Percentiles rank a stretch among this genome's conserved stretches.
phyloP scores from a whole-genome alignment of 1,140 invertebrate species.

The Mycetomoellerius zeteki region DNA sequence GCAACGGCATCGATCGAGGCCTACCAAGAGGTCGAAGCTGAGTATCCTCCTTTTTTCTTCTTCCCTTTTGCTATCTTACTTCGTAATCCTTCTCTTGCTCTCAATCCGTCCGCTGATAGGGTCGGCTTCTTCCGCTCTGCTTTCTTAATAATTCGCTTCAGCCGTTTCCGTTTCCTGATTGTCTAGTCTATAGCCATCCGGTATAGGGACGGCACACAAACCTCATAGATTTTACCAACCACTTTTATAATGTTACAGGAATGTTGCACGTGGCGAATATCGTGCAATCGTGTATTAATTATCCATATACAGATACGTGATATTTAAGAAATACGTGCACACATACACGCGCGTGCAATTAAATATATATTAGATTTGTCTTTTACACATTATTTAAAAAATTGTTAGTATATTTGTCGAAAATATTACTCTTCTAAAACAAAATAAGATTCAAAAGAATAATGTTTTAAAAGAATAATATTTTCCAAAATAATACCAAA shows the following conservation, averaged over 20 bases:
- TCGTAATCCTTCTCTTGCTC: neutral
- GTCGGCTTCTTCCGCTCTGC: conserved; percentile 29
- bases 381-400: neutral
- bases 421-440: neutral
- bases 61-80: conserved; percentile 17
- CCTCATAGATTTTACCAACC: neutral
- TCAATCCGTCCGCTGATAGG: conserved; percentile 13
- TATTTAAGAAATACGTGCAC: neutral
- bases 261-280: neutral
- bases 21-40: conserved; percentile 73
- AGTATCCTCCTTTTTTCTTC: conserved; percentile 66
- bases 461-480: neutral
- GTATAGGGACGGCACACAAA: neutral
- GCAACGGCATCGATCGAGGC: conserved; percentile 84
- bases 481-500: neutral
- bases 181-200: neutral
- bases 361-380: too few species aligned
- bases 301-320: too few species aligned
- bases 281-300: neutral
- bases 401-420: neutral
- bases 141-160: conserved; percentile 47
- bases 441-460: neutral
- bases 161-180: conserved; percentile 48
- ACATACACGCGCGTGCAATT: too few species aligned
- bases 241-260: neutral